phyloP scores from a whole-genome alignment of 92 coral and sea anemone genomes.

The Meandrina meandrites region DNA sequence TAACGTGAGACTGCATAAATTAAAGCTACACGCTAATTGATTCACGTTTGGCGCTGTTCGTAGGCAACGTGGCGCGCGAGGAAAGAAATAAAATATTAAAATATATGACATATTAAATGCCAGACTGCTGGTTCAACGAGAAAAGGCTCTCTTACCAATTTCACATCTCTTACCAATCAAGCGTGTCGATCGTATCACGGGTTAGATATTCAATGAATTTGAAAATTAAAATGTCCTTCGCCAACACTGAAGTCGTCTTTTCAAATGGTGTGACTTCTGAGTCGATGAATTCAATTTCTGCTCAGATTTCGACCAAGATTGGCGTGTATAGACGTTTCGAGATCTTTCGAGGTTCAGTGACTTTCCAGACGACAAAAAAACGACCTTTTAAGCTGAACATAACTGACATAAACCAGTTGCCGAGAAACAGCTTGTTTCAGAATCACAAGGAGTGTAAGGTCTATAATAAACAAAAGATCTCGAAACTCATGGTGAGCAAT shows the following conservation, averaged over 20 bases:
- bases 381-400: neutral
- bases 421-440: neutral
- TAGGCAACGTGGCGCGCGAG: slow-evolving; percentile 37
- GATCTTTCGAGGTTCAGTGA: neutral
- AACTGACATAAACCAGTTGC: neutral
- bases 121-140: neutral
- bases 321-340: neutral
- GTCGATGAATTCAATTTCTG: neutral
- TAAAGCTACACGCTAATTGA: slow-evolving; percentile 30
- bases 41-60: slow-evolving; percentile 42
- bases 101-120: neutral
- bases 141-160: neutral
- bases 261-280: neutral
- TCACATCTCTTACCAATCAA: neutral
- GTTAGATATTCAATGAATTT: neutral
- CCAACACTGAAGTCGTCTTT: neutral
- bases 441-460: neutral
- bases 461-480: neutral
- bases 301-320: neutral
- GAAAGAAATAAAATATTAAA: neutral
- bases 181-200: neutral
- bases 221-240: neutral
- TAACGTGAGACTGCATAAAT: slow-evolving; percentile 38
- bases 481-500: neutral
- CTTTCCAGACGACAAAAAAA: neutral